Percentiles rank a stretch among this genome's conserved stretches.
Evolutionary conservation across 2,888 invertebrate species (phyloP).

Genomic region (Drosophila antonietae): DNA sequence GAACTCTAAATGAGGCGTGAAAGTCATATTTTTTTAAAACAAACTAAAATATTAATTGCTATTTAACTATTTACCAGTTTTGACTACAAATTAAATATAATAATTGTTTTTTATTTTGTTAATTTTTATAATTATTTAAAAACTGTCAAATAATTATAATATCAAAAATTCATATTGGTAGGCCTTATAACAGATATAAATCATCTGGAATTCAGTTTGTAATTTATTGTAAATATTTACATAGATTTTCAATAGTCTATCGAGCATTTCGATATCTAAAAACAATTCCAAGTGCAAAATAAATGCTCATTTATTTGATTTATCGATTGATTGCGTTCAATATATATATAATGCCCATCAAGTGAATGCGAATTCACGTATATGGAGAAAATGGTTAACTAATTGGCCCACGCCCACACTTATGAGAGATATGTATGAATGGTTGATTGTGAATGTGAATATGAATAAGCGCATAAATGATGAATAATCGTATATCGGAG

Average conservation of each 20-base stretch:
- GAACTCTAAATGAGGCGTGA: not conserved
- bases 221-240: not conserved
- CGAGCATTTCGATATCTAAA: not conserved
- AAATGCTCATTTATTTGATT: not conserved
- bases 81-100: not conserved
- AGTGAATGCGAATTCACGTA: constrained; percentile 1
- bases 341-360: constrained; percentile 7
- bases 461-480: constrained; percentile 42
- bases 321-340: constrained; percentile 1
- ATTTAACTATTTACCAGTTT: not conserved
- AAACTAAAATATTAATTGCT: not conserved
- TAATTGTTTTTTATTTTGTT: not conserved
- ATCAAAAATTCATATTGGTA: too few relatives aligned
- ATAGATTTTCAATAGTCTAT: not conserved
- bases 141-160: not conserved
- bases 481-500: constrained; percentile 15
- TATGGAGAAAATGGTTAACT: constrained; percentile 16
- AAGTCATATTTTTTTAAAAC: not conserved
- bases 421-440: not conserved
- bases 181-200: too few relatives aligned
- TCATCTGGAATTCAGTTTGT: too few relatives aligned
- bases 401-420: constrained; percentile 21
- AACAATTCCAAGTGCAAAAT: not conserved
- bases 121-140: not conserved
- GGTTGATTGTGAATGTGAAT: constrained; percentile 12